phyloP scores from a whole-genome alignment of 2,888 invertebrate species.

The Drosophila mayaguana region DNA sequence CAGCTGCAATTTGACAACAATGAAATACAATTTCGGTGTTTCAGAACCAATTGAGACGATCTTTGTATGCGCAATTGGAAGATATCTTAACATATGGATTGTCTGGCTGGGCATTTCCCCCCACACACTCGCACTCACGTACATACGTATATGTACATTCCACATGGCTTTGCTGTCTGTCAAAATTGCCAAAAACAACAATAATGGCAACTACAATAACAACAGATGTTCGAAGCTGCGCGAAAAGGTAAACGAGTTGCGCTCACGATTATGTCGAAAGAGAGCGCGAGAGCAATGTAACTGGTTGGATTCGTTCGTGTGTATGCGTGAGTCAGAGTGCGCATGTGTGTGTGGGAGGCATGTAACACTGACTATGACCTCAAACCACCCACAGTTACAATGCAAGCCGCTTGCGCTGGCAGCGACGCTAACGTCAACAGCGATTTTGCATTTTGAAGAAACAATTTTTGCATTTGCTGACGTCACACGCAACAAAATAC shows the following conservation, averaged over 20 bases:
- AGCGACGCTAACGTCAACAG: constrained; percentile 35
- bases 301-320: constrained; percentile 17
- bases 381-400: constrained; percentile 70
- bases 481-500: constrained; percentile 48
- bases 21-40: constrained; percentile 41
- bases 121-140: not conserved
- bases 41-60: constrained; percentile 50
- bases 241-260: constrained; percentile 77
- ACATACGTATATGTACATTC: constrained; percentile 34
- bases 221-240: constrained; percentile 70
- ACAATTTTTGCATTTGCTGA: constrained; percentile 55
- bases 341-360: constrained; percentile 45
- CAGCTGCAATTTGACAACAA: constrained; percentile 50
- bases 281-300: constrained; percentile 49
- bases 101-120: constrained; percentile 25
- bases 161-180: constrained; percentile 57
- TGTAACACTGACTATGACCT: constrained; percentile 73
- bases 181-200: constrained; percentile 65
- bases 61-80: constrained; percentile 47
- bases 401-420: constrained; percentile 31
- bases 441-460: constrained; percentile 55
- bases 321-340: constrained; percentile 9
- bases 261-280: constrained; percentile 52
- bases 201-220: constrained; percentile 55
- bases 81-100: constrained; percentile 63